A percentile compares a stretch with the other conserved stretches of the same genome.
Conservation (phyloP, 2,888 invertebrate genomes). For the Drosophila borealis region DNA sequence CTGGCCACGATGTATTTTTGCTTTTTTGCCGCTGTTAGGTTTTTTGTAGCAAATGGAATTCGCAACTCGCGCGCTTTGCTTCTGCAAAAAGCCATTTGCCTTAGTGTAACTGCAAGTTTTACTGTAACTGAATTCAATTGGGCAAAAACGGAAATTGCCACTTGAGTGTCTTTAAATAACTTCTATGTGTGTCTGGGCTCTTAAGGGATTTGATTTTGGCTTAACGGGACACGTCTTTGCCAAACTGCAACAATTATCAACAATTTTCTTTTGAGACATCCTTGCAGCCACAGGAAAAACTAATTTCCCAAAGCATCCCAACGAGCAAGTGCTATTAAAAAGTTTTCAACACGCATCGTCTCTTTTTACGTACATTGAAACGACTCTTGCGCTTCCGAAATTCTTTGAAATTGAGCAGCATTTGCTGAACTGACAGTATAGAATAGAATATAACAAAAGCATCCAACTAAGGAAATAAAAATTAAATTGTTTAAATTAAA, state of each 20-base stretch:
- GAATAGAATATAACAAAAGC: slow-evolving; percentile 1
- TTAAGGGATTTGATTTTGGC: slow-evolving; percentile 8
- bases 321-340: slow-evolving; percentile 31
- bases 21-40: not conserved
- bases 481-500: slow-evolving; percentile 20
- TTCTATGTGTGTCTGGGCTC: not conserved
- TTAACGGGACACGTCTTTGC: slow-evolving; percentile 3
- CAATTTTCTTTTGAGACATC: slow-evolving; percentile 16
- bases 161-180: slow-evolving; percentile 28
- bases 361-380: slow-evolving; percentile 4
- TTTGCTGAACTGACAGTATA: slow-evolving; percentile 19
- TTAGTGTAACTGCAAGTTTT: slow-evolving; percentile 18
- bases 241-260: slow-evolving; percentile 45
- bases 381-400: slow-evolving; percentile 11
- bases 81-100: slow-evolving; percentile 22
- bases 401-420: slow-evolving; percentile 6
- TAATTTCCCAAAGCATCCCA: slow-evolving; percentile 34
- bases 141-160: slow-evolving; percentile 42
- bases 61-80: slow-evolving; percentile 16
- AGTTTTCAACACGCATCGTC: slow-evolving; percentile 24
- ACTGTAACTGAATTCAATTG: slow-evolving; percentile 45
- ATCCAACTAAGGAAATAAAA: slow-evolving; percentile 9
- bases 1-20: slow-evolving; percentile 25
- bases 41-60: slow-evolving; percentile 3
- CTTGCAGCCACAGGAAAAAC: slow-evolving; percentile 16